A percentile compares a stretch with the other conserved stretches of the same genome.
These are phyloP conservation scores for Tapera naevia DNA, from an alignment of 2,797 vertebrate species.

Conservation along the genomic window DNA sequence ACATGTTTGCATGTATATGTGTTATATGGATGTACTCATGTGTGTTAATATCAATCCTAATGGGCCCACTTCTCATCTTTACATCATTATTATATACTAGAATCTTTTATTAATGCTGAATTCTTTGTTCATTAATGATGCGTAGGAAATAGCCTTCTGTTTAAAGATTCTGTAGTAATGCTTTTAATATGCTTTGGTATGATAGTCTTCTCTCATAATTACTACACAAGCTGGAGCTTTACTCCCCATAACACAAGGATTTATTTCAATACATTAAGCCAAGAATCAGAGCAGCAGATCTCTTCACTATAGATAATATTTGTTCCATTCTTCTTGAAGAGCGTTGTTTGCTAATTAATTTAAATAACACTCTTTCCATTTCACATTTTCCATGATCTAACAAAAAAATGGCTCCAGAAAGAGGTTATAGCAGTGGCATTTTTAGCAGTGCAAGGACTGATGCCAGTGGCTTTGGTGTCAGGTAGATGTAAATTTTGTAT, in stretches of 20 bases:
- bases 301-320: not conserved
- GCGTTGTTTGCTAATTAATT: not conserved
- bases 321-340: not conserved
- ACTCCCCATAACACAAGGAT: not conserved
- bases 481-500: not conserved
- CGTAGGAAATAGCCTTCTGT: not conserved
- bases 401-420: not conserved
- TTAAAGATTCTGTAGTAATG: constrained; percentile 2
- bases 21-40: rapidly evolving
- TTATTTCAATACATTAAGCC: not conserved
- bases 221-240: not conserved
- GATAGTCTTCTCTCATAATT: constrained; percentile 8
- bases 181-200: not conserved
- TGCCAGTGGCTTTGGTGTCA: not conserved
- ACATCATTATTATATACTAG: not conserved
- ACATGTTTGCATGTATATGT: not conserved
- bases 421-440: not conserved
- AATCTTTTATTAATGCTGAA: not conserved
- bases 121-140: not conserved
- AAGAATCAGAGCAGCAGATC: not conserved
- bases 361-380: not conserved
- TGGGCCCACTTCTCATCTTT: not conserved
- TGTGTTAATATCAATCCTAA: not conserved
- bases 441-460: not conserved
- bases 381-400: not conserved